Conservation (phyloP, 2,888 invertebrate species). For the Chrysotoxum bicinctum region DNA sequence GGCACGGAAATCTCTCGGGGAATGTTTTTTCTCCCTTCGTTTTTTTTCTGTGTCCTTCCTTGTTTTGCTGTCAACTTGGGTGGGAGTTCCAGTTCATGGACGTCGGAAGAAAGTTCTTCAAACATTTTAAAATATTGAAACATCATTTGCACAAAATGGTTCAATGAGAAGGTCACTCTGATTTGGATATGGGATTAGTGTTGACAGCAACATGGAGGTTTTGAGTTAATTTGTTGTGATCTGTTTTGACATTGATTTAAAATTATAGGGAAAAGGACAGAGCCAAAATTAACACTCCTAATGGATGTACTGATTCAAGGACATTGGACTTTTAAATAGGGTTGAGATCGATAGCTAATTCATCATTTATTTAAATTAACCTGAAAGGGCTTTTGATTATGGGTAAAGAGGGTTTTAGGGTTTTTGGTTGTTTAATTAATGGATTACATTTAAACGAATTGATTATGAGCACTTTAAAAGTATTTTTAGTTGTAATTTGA, state of each 20-base stretch:
- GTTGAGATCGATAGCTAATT: background rate
- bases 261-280: constrained; percentile 5
- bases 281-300: constrained; percentile 8
- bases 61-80: background rate
- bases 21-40: background rate
- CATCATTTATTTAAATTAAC: constrained; percentile 27
- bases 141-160: constrained; percentile 24
- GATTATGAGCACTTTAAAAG: too few relatives aligned
- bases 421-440: too few relatives aligned
- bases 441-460: too few relatives aligned
- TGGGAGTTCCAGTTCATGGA: background rate
- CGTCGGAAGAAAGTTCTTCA: background rate
- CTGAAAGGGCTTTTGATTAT: background rate
- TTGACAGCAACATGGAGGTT: constrained; percentile 55
- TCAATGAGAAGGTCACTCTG: constrained; percentile 29
- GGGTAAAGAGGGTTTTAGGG: too few relatives aligned
- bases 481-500: too few relatives aligned
- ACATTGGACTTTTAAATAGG: background rate
- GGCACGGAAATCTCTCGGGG: constrained; percentile 12
- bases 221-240: constrained; percentile 54
- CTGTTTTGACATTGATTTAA: constrained; percentile 45
- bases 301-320: constrained; percentile 6
- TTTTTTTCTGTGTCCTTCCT: background rate
- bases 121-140: constrained; percentile 54
- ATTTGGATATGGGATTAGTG: constrained; percentile 38